Conservation (phyloP, 2,888 invertebrate species). For the Hypercompe scribonia region DNA sequence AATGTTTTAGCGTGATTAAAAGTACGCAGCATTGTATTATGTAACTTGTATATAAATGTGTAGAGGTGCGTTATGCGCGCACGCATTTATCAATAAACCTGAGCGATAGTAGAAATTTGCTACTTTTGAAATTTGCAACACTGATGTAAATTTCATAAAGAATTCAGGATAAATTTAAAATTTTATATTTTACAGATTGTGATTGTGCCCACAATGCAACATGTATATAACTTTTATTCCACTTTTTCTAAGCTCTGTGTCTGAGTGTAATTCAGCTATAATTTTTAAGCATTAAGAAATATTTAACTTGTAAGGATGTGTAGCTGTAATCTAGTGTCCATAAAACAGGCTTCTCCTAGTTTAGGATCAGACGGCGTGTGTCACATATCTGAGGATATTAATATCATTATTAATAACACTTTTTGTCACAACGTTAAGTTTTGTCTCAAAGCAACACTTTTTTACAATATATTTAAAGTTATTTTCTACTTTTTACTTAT, state of each 20-base stretch:
- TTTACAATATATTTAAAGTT: background rate
- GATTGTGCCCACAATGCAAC: background rate
- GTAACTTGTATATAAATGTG: slow-evolving; percentile 7
- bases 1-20: slow-evolving; percentile 40
- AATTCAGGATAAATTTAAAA: background rate
- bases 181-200: background rate
- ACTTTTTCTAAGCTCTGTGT: too few species aligned
- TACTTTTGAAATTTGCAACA: background rate
- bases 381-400: too few species aligned
- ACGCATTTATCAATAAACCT: slow-evolving; percentile 13
- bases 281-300: too few species aligned
- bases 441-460: too few species aligned
- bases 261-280: too few species aligned
- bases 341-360: too few species aligned
- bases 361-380: too few species aligned
- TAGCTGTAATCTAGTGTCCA: too few species aligned
- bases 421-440: background rate
- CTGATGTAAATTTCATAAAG: background rate
- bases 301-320: too few species aligned
- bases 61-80: slow-evolving; percentile 7
- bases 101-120: slow-evolving; percentile 1
- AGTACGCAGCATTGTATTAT: slow-evolving; percentile 22
- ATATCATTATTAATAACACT: too few species aligned
- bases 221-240: background rate
- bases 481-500: background rate